These are phyloP conservation scores for Lerema accius DNA, from an alignment of 1,140 invertebrate genomes.

Conservation along the genomic window DNA sequence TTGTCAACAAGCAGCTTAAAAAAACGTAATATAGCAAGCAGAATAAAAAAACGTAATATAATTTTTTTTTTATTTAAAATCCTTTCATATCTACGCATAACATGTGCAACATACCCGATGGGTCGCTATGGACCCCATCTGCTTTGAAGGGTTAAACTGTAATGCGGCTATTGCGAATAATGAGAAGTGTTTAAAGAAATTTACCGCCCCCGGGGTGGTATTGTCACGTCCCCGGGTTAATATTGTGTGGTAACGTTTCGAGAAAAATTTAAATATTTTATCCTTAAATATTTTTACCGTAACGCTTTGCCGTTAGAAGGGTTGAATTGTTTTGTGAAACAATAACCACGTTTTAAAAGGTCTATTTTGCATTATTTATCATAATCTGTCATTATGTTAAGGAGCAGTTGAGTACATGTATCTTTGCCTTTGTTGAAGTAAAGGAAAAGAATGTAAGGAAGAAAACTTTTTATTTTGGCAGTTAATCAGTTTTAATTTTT, in stretches of 20 bases:
- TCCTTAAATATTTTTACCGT: constrained; percentile 16
- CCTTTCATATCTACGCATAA: constrained; percentile 33
- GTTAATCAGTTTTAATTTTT: no score
- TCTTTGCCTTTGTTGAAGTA: no score
- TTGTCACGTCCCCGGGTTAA: constrained; percentile 63
- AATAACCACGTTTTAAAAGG: background rate
- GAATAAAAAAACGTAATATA: no score
- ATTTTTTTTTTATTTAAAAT: no score
- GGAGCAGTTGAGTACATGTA: no score
- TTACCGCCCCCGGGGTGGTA: constrained; percentile 67
- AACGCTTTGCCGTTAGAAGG: constrained; percentile 4
- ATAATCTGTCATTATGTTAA: no score
- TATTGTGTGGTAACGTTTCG: constrained; percentile 48
- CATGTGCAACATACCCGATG: constrained; percentile 28
- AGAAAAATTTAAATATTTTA: constrained; percentile 43
- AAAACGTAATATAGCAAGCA: no score
- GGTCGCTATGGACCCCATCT: constrained; percentile 66
- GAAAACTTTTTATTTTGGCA: no score
- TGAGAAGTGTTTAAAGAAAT: constrained; percentile 78
- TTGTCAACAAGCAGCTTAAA: no score
- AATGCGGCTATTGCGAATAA: constrained; percentile 77
- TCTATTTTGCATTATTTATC: background rate
- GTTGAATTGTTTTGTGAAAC: constrained; percentile 15
- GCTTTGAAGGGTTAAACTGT: constrained; percentile 77
- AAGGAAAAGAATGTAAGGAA: no score